Percentiles rank a stretch among this genome's conserved stretches.
Conservation (phyloP, 1,140 invertebrate genomes). For the Solenopsis invicta region DNA sequence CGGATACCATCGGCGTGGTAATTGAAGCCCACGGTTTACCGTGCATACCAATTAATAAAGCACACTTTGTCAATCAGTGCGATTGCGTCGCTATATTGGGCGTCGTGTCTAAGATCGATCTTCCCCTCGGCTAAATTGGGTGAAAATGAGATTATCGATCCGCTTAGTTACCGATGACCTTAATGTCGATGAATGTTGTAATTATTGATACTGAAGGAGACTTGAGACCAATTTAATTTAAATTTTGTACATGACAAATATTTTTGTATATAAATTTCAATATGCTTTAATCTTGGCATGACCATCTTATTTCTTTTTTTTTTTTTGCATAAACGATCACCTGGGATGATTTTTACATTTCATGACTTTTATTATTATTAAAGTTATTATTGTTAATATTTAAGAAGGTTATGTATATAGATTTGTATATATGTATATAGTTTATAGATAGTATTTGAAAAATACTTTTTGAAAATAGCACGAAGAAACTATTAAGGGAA, state of each 20-base stretch:
- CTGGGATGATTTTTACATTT: too few relatives aligned
- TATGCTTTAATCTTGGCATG: not conserved
- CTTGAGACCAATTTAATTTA: not conserved
- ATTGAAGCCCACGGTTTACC: conserved; percentile 66
- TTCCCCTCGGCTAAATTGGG: conserved; percentile 39
- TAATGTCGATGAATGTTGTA: conserved; percentile 17
- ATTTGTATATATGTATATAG: too few relatives aligned
- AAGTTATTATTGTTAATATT: too few relatives aligned
- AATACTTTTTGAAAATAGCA: too few relatives aligned
- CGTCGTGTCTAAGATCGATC: conserved; percentile 38
- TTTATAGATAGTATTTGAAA: too few relatives aligned
- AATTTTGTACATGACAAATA: not conserved
- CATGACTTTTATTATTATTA: too few relatives aligned
- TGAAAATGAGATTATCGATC: conserved; percentile 48
- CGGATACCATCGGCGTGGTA: conserved; percentile 48
- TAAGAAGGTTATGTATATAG: too few relatives aligned
- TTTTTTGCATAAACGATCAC: too few relatives aligned
- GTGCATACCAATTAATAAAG: conserved; percentile 68
- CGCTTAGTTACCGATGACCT: not conserved
- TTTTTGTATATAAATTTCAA: not conserved
- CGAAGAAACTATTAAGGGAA: too few relatives aligned
- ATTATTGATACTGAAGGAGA: not conserved
- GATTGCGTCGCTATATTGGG: conserved; percentile 46
- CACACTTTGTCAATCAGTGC: conserved; percentile 48
- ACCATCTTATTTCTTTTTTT: too few relatives aligned